Evolutionary conservation across 2,797 vertebrate genomes (phyloP).

Genomic region (Enoplosus armatus): DNA sequence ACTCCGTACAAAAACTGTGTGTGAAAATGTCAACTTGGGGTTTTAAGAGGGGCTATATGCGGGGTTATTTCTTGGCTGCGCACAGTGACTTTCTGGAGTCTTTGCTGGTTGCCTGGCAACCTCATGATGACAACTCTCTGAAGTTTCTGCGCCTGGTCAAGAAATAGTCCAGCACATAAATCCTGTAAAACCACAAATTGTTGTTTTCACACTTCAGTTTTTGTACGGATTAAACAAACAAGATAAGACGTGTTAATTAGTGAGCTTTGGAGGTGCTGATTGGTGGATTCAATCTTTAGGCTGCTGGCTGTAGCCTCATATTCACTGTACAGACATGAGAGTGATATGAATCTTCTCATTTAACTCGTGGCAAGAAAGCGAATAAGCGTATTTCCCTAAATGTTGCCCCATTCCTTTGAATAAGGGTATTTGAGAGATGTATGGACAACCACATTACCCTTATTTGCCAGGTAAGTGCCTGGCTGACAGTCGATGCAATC

Average conservation of each 20-base stretch:
- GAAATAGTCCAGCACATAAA: background rate
- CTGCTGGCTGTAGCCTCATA: background rate
- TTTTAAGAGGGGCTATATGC: background rate
- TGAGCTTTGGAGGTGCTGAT: background rate
- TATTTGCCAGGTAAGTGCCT: slow-evolving; percentile 57
- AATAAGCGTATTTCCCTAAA: background rate
- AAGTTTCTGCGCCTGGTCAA: background rate
- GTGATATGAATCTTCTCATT: background rate
- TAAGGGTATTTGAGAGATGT: background rate
- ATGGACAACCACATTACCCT: slow-evolving; percentile 77
- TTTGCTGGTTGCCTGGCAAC: slow-evolving; percentile 7
- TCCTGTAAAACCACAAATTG: background rate
- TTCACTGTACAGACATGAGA: background rate
- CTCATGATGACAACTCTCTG: background rate
- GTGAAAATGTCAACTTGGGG: background rate
- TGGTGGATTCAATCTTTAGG: background rate
- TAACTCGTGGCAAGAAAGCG: background rate
- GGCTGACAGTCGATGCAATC: slow-evolving; percentile 89
- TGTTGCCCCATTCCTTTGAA: background rate
- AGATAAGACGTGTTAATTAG: background rate
- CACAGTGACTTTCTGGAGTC: background rate
- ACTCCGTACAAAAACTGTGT: background rate
- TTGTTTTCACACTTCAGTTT: background rate
- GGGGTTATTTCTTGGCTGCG: background rate
- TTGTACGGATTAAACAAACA: background rate